Percentiles rank a stretch among this genome's conserved stretches.
These are phyloP conservation scores for Ophion ellenae DNA, from an alignment of 2,888 invertebrate genomes.

Conservation along the genomic window DNA sequence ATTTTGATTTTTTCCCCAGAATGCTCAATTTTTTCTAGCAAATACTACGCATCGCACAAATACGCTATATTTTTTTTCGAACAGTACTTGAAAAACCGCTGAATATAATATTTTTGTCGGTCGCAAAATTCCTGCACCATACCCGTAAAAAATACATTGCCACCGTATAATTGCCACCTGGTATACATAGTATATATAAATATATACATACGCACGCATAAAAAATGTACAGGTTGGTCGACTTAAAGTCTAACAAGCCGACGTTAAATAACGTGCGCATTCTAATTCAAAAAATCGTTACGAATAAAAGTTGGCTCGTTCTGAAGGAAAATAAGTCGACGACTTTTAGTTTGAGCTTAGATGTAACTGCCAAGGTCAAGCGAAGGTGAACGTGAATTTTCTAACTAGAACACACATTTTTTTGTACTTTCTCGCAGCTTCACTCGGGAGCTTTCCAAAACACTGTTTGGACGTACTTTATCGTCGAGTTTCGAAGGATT, in stretches of 20 bases:
- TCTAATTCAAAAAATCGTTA: no score
- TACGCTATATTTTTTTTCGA: no score
- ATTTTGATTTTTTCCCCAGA: no score
- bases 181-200: neutral
- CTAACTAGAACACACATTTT: neutral
- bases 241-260: neutral
- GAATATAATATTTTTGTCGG: neutral
- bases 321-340: neutral
- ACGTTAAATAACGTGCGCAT: no score
- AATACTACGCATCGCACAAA: no score
- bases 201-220: neutral
- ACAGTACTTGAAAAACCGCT: no score
- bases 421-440: neutral
- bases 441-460: no score
- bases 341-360: neutral
- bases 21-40: no score
- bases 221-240: neutral
- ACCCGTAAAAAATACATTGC: neutral
- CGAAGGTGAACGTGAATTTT: neutral
- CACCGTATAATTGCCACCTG: neutral
- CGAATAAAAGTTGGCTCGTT: neutral
- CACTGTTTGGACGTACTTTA: no score
- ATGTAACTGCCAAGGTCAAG: neutral
- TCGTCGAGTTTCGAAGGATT: no score
- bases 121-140: neutral